phyloP scores from a whole-genome alignment of 2,113 vertebrate species.

The Nyctibius bracteatus region DNA sequence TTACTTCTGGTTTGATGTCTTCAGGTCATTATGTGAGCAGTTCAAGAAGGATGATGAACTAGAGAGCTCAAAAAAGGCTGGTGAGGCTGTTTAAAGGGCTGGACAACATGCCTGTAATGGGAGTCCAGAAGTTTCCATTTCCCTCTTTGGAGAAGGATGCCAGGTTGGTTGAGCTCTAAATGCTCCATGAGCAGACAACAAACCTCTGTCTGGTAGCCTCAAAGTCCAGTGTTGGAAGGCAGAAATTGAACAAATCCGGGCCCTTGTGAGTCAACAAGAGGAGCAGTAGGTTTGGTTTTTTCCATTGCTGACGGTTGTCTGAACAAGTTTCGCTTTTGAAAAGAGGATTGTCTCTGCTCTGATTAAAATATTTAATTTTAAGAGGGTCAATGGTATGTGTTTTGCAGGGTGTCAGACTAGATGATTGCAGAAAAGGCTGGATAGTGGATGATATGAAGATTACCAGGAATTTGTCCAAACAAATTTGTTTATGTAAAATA shows the following conservation, averaged over 20 bases:
- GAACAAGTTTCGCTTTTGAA: not conserved
- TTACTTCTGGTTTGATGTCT: not conserved
- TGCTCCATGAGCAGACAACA: not conserved
- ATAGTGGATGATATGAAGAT: not conserved
- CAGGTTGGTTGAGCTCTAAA: not conserved
- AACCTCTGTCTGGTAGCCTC: not conserved
- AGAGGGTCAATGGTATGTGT: not conserved
- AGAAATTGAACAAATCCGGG: not conserved
- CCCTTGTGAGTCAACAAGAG: not conserved
- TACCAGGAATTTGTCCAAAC: not conserved
- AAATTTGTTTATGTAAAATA: not conserved
- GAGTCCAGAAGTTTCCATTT: not conserved
- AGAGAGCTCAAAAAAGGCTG: not conserved
- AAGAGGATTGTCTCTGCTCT: not conserved
- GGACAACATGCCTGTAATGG: not conserved
- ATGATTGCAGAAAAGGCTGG: not conserved
- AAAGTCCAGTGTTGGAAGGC: not conserved
- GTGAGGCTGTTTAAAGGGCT: not conserved
- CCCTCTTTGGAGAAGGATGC: not conserved
- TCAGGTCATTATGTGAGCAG: not conserved
- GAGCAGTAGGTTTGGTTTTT: not conserved
- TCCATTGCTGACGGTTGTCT: not conserved
- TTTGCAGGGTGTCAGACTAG: not conserved
- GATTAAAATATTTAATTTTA: not conserved
- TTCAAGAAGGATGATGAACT: not conserved